Evolutionary conservation across 35 echinoderm and acorn worm genomes (phyloP).

Genomic region (Lytechinus pictus): DNA sequence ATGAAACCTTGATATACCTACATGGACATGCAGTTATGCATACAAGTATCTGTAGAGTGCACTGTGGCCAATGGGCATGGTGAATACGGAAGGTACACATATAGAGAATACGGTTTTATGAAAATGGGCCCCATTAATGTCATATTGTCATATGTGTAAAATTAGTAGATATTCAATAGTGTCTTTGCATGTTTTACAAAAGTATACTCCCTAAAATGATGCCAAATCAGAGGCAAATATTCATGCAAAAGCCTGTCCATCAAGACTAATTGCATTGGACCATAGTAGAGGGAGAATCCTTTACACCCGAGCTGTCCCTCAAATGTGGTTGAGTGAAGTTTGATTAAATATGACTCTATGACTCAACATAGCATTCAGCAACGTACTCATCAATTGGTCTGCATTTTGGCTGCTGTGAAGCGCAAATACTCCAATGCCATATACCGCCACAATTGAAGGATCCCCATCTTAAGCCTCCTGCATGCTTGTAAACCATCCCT

Average conservation of each 20-base stretch:
- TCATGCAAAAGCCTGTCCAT: not conserved
- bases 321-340: slow-evolving; percentile 18
- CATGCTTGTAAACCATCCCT: not conserved
- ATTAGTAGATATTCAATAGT: no score
- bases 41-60: no score
- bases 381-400: not conserved
- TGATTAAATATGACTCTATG: slow-evolving; percentile 20
- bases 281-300: not conserved
- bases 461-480: not conserved
- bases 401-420: not conserved
- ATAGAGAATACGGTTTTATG: no score
- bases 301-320: not conserved
- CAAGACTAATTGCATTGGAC: not conserved
- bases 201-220: not conserved
- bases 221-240: not conserved
- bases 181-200: no score
- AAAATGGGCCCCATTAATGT: no score
- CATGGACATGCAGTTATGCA: no score
- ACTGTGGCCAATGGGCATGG: no score
- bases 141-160: no score
- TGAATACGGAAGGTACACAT: no score
- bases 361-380: slow-evolving; percentile 11
- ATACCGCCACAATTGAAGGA: not conserved
- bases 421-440: not conserved
- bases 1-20: no score